These are phyloP conservation scores for Lingula anatina DNA, from an alignment of 2,888 invertebrate genomes.

Conservation along the genomic window DNA sequence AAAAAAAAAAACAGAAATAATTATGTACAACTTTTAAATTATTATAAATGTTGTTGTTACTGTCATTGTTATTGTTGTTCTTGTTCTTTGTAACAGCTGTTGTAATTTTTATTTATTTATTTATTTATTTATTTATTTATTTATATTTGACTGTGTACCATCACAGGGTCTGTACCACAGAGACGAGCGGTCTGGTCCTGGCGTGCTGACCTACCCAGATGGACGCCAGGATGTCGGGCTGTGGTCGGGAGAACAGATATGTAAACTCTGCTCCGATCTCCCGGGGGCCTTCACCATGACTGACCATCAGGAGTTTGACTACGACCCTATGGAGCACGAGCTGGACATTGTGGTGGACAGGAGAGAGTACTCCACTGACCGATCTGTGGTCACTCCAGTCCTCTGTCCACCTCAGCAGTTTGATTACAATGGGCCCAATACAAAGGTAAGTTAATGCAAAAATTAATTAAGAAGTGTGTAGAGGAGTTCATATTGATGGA, in stretches of 20 bases:
- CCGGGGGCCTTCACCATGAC: slow-evolving; percentile 37
- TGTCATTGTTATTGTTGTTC: background rate
- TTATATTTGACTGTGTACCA: no score
- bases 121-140: slow-evolving; percentile 1
- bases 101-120: background rate
- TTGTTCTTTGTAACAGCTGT: background rate
- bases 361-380: no score
- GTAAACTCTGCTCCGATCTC: slow-evolving; percentile 34
- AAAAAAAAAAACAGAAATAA: no score
- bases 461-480: no score
- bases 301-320: slow-evolving; percentile 40
- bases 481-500: no score
- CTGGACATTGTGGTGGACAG: slow-evolving; percentile 19
- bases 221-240: slow-evolving; percentile 47
- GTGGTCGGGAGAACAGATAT: slow-evolving; percentile 45
- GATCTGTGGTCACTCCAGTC: no score
- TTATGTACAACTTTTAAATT: no score
- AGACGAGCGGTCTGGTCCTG: slow-evolving; percentile 48
- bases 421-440: no score
- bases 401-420: no score
- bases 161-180: slow-evolving; percentile 49
- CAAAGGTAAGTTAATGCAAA: no score
- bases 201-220: slow-evolving; percentile 43
- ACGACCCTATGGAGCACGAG: slow-evolving; percentile 27
- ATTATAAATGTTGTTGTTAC: background rate